Conservation (phyloP, 2,113 vertebrate genomes). For the Microcebus ravelobensis region DNA sequence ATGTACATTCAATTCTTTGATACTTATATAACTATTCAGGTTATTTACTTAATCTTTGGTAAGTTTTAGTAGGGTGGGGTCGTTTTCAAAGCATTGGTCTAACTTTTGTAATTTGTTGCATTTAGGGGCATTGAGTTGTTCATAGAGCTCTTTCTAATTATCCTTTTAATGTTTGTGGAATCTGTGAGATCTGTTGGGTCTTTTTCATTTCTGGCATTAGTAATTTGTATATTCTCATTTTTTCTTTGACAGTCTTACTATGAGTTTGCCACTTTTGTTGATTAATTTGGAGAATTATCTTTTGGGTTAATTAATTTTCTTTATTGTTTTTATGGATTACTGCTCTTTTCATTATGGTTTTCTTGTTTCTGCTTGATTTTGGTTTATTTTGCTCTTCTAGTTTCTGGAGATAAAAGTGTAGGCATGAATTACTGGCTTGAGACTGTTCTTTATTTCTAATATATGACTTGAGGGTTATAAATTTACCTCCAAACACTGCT, state of each 20-base stretch:
- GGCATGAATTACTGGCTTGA: not conserved
- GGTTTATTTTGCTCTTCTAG: not conserved
- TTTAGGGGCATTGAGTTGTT: not conserved
- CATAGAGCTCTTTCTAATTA: not conserved
- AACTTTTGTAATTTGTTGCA: not conserved
- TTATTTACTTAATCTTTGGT: not conserved
- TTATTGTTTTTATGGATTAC: not conserved
- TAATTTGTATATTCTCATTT: not conserved
- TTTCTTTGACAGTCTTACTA: not conserved
- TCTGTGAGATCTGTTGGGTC: not conserved
- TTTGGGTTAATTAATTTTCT: not conserved
- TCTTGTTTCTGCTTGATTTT: not conserved
- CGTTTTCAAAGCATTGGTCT: not conserved
- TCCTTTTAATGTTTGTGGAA: not conserved
- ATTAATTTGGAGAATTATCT: not conserved
- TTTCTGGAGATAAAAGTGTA: not conserved
- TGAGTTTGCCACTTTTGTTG: not conserved
- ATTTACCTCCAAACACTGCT: not conserved
- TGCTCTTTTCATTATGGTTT: not conserved
- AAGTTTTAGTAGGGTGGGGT: not conserved
- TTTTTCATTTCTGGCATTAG: not conserved
- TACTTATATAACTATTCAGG: not conserved
- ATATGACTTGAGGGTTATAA: not conserved
- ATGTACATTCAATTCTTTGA: not conserved
- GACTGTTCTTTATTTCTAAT: not conserved